A percentile compares a stretch with the other conserved stretches of the same genome.
phyloP scores from a whole-genome alignment of 1,140 invertebrate genomes.

The Thereuonema tuberculata region DNA sequence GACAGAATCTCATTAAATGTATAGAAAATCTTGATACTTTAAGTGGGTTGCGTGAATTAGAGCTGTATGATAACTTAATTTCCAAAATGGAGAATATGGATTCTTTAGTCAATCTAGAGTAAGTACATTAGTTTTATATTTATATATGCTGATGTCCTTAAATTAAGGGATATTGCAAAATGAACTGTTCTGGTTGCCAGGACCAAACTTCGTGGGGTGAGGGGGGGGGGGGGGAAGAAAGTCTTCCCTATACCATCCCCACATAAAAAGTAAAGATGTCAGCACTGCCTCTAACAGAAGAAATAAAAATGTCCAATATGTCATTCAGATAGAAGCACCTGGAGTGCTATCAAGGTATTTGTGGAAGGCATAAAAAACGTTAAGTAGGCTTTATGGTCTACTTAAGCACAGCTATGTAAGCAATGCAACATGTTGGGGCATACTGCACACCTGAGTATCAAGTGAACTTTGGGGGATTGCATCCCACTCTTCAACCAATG shows the following conservation, averaged over 20 bases:
- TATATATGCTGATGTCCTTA: background rate
- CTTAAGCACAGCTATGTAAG: no score
- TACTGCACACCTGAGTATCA: no score
- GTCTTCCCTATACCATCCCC: background rate
- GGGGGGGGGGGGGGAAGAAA: no score
- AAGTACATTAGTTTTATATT: constrained; percentile 32
- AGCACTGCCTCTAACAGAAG: background rate
- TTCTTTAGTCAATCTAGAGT: constrained; percentile 75
- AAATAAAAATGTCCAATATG: no score
- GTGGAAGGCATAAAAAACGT: no score
- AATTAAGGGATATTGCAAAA: background rate
- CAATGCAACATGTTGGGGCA: no score
- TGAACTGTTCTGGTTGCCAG: background rate
- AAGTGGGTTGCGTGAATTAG: constrained; percentile 64
- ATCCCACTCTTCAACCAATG: no score
- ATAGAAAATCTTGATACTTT: constrained; percentile 73
- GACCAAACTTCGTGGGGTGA: no score
- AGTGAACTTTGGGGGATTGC: no score
- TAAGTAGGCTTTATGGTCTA: no score
- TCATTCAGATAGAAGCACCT: no score
- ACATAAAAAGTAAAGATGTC: background rate
- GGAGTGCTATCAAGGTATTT: no score
- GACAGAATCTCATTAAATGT: constrained; percentile 90
- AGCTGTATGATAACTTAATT: constrained; percentile 95
- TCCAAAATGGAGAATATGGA: constrained; percentile 78